Conservation (phyloP, 2,113 vertebrate genomes). For the Helogale parvula region DNA sequence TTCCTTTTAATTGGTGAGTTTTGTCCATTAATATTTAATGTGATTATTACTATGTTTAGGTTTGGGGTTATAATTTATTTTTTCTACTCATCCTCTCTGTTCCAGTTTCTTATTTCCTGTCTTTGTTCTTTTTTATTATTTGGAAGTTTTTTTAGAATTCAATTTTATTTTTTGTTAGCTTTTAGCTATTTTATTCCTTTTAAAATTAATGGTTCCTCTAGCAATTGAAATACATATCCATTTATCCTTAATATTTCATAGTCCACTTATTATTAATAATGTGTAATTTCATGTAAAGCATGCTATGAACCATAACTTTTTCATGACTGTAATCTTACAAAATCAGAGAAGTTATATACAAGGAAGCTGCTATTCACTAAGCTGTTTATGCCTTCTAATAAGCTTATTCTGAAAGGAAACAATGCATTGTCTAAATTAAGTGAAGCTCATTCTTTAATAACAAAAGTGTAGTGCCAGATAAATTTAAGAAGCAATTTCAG, state of each 20-base stretch:
- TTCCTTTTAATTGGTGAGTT: not conserved
- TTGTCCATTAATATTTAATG: slow-evolving; percentile 4
- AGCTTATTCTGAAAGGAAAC: slow-evolving; percentile 37
- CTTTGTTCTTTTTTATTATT: not conserved
- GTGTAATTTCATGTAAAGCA: not conserved
- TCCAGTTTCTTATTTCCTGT: not conserved
- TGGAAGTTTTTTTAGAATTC: not conserved
- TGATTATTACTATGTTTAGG: not conserved
- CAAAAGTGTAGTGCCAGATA: slow-evolving; percentile 45
- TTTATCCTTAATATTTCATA: not conserved
- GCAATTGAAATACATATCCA: not conserved
- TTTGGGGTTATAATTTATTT: not conserved
- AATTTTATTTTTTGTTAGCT: not conserved
- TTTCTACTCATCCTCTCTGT: not conserved
- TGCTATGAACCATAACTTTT: not conserved
- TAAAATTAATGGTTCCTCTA: not conserved
- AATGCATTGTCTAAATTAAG: slow-evolving; percentile 37
- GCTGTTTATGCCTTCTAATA: not conserved
- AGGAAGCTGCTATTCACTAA: not conserved
- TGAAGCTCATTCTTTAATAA: slow-evolving; percentile 52
- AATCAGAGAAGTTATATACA: not conserved
- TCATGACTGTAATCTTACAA: not conserved
- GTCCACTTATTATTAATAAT: not conserved
- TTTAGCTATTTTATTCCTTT: not conserved
- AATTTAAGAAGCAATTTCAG: slow-evolving; percentile 65